Percentiles rank a stretch among this genome's conserved stretches.
Conservation (phyloP, 1,140 invertebrate genomes). For the Colletes gigas region DNA sequence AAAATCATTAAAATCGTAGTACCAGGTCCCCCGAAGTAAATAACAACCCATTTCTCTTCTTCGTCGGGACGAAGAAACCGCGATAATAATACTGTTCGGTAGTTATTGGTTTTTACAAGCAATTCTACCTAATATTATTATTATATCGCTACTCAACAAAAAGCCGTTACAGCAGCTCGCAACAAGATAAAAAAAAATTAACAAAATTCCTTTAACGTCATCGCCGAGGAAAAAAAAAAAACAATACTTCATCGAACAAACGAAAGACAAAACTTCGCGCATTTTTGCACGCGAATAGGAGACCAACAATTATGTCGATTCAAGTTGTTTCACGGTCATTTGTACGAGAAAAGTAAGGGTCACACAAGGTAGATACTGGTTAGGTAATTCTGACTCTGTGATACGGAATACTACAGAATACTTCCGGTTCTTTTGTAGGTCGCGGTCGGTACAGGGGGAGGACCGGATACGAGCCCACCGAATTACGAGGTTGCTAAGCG, state of each 20-base stretch:
- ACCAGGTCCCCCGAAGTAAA: too few species aligned
- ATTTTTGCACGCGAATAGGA: neutral
- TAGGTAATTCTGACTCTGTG: neutral
- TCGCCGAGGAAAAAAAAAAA: too few species aligned
- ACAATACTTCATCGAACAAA: neutral
- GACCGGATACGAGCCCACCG: constrained; percentile 67
- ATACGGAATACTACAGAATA: constrained; percentile 33
- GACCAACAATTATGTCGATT: neutral
- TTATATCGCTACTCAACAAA: too few species aligned
- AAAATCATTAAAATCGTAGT: too few species aligned
- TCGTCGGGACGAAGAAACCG: too few species aligned
- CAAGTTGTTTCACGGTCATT: neutral
- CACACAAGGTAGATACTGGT: constrained; percentile 1
- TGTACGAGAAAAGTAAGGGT: neutral
- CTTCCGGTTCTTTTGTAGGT: constrained; percentile 67
- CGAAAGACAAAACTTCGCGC: neutral
- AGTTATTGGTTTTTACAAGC: too few species aligned
- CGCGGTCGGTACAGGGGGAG: constrained; percentile 72
- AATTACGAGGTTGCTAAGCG: constrained; percentile 66
- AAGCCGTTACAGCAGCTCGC: too few species aligned
- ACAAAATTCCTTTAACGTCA: too few species aligned
- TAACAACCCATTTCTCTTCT: too few species aligned
- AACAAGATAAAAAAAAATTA: too few species aligned
- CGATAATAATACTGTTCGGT: too few species aligned
- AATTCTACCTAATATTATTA: too few species aligned